These are phyloP conservation scores for Glossophaga mutica DNA, from an alignment of 2,797 vertebrate species.

Conservation along the genomic window DNA sequence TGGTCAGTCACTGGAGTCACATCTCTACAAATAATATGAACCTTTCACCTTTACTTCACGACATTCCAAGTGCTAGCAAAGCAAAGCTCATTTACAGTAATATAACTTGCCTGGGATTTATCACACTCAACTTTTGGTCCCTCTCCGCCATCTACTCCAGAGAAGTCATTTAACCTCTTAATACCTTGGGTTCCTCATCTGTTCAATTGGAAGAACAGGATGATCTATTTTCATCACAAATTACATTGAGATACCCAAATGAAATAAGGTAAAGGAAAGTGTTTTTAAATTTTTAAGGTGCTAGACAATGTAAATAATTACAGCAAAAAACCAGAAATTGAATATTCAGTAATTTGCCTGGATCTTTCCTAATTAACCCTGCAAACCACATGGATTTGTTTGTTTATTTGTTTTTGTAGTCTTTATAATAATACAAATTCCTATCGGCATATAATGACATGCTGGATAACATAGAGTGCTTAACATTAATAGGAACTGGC, in stretches of 20 bases:
- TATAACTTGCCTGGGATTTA: neutral
- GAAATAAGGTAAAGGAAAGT: neutral
- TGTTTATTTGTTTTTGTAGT: neutral
- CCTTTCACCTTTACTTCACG: neutral
- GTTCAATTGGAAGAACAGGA: neutral
- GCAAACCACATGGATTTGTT: neutral
- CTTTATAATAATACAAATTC: neutral
- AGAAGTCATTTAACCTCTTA: neutral
- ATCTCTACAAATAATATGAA: neutral
- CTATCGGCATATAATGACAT: neutral
- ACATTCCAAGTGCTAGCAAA: neutral
- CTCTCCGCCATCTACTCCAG: neutral
- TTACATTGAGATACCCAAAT: neutral
- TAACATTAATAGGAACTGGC: neutral
- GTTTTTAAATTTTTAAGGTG: neutral
- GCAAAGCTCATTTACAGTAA: neutral
- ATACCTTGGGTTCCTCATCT: neutral
- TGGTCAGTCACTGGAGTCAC: neutral
- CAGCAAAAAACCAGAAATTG: neutral
- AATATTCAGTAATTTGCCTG: neutral
- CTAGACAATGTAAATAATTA: neutral
- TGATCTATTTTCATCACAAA: neutral
- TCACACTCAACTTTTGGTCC: neutral
- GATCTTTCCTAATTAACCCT: neutral
- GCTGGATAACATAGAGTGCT: neutral